Evolutionary conservation across 2,797 vertebrate species (phyloP).

Genomic region (Rousettus madagascariensis): DNA sequence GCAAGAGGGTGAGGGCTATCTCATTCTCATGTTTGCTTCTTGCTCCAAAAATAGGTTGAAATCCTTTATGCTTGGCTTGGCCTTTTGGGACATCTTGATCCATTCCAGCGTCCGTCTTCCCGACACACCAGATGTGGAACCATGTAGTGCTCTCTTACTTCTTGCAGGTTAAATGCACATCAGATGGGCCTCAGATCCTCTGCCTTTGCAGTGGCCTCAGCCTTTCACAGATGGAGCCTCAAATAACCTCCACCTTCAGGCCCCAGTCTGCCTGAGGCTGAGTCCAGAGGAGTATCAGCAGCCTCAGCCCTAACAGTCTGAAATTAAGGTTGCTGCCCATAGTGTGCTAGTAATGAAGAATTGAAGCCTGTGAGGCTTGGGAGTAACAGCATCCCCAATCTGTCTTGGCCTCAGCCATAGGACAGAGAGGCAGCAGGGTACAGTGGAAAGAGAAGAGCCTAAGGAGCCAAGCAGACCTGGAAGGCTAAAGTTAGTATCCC

Average conservation of each 20-base stretch:
- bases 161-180: background rate
- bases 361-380: background rate
- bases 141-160: background rate
- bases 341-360: background rate
- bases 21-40: background rate
- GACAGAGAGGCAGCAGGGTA: background rate
- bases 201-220: background rate
- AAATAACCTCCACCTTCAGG: constrained; percentile 3
- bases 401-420: background rate
- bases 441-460: background rate
- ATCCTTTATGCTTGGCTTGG: constrained; percentile 30
- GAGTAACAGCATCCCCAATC: background rate
- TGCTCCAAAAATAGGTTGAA: background rate
- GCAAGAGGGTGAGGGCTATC: background rate
- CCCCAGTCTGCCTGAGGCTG: background rate
- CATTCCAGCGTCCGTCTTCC: background rate
- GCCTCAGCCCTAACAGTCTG: background rate
- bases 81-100: background rate
- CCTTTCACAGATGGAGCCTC: background rate
- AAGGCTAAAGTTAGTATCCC: background rate
- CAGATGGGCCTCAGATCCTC: background rate
- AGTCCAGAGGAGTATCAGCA: background rate
- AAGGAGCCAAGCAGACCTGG: background rate
- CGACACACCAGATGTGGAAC: background rate
- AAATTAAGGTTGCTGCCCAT: background rate